These are phyloP conservation scores for Takifugu rubripes DNA, from an alignment of 2,797 vertebrate genomes.

Conservation along the genomic window DNA sequence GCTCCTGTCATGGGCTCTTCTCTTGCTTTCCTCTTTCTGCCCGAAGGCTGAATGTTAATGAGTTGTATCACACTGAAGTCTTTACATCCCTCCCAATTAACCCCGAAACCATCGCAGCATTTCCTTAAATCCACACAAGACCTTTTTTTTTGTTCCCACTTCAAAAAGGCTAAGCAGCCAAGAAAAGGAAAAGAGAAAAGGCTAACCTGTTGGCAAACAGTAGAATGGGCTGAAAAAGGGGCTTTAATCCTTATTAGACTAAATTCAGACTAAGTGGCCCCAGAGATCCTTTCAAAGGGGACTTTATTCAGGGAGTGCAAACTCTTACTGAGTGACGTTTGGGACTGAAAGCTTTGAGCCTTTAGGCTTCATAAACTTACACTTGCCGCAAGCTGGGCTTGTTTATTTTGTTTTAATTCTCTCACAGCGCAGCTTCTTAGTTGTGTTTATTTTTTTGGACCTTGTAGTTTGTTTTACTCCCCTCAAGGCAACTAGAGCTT, in stretches of 20 bases:
- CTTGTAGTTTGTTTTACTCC: slow-evolving; percentile 70
- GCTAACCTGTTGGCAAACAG: slow-evolving; percentile 97
- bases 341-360: slow-evolving; percentile 56
- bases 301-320: slow-evolving; percentile 50
- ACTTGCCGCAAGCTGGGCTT: slow-evolving; percentile 54
- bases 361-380: slow-evolving; percentile 53
- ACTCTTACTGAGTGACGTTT: slow-evolving; percentile 55
- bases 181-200: slow-evolving; percentile 89
- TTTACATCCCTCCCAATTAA: slow-evolving; percentile 96
- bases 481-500: slow-evolving; percentile 54
- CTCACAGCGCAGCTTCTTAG: slow-evolving; percentile 60
- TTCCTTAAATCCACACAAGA: slow-evolving; percentile 94
- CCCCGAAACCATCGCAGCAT: slow-evolving; percentile 87
- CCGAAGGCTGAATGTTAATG: slow-evolving; percentile 90
- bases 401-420: slow-evolving; percentile 73
- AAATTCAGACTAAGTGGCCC: slow-evolving; percentile 94
- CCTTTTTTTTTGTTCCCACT: slow-evolving; percentile 80
- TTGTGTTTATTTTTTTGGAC: slow-evolving; percentile 61
- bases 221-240: slow-evolving; percentile 77
- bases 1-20: slow-evolving; percentile 62
- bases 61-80: slow-evolving; percentile 85
- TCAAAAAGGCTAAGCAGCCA: slow-evolving; percentile 87
- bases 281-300: slow-evolving; percentile 83
- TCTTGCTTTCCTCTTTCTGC: slow-evolving; percentile 68
- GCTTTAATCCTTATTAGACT: slow-evolving; percentile 98